phyloP scores from a whole-genome alignment of 2,888 invertebrate species.

The Drosophila mimetica region DNA sequence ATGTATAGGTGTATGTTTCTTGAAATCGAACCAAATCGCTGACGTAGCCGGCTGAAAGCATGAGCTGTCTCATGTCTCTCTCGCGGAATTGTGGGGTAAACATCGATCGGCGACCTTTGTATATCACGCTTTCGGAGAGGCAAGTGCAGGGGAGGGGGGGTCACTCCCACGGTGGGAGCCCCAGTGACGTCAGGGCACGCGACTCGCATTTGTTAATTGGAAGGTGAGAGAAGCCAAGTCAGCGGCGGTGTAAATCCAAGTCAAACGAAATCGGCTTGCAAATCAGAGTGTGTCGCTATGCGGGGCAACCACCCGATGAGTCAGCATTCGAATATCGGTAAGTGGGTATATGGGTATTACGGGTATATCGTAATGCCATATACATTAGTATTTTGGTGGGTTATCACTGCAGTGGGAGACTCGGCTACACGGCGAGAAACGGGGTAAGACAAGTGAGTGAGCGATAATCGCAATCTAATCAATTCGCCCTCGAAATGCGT shows the following conservation, averaged over 20 bases:
- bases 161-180: conserved; percentile 1
- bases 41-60: conserved; percentile 18
- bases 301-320: conserved; percentile 50
- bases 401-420: conserved; percentile 4
- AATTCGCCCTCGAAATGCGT: no score
- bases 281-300: conserved; percentile 51
- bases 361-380: no score
- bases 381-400: no score
- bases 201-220: conserved; percentile 51
- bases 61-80: conserved; percentile 11
- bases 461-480: conserved; percentile 17
- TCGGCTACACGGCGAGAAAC: conserved; percentile 21
- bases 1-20: no score
- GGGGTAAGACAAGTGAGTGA: background rate
- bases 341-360: background rate
- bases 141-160: background rate
- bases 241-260: conserved; percentile 13
- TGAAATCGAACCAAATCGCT: background rate
- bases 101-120: conserved; percentile 62
- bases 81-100: conserved; percentile 23
- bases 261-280: conserved; percentile 33
- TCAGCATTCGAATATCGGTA: conserved; percentile 9
- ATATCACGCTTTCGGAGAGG: background rate
- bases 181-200: conserved; percentile 70
- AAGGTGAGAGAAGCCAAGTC: conserved; percentile 19